Percentiles rank a stretch among this genome's conserved stretches.
Conservation (phyloP, 1,140 invertebrate genomes). For the Atta texana region DNA sequence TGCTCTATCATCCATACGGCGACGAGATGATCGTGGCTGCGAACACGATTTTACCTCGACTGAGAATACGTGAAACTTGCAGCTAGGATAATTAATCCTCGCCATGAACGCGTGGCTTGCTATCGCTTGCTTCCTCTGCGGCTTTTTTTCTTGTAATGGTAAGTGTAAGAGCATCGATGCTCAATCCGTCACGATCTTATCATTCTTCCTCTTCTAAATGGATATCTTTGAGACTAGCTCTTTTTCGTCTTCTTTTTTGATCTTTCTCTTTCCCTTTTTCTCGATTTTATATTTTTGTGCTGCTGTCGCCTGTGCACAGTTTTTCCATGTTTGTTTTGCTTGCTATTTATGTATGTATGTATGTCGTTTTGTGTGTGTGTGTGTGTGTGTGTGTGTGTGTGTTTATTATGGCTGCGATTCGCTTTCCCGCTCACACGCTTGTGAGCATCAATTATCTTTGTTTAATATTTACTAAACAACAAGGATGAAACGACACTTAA, state of each 20-base stretch:
- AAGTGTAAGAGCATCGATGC: not conserved
- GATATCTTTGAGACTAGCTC: not conserved
- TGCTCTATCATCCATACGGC: not conserved
- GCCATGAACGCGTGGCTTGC: not conserved
- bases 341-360: too few species aligned
- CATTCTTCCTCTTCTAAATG: not conserved
- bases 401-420: not conserved
- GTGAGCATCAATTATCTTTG: too few species aligned
- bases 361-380: not conserved
- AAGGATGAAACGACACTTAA: too few species aligned
- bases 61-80: not conserved
- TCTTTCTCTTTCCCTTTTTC: not conserved
- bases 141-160: constrained; percentile 5
- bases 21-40: constrained; percentile 21
- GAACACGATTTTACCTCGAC: not conserved
- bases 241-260: not conserved
- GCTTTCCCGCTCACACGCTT: too few species aligned
- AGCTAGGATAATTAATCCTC: not conserved
- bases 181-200: not conserved
- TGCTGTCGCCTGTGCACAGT: too few species aligned
- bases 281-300: not conserved
- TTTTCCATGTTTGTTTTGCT: not conserved
- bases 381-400: not conserved
- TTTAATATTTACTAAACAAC: too few species aligned
- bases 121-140: not conserved